Evolutionary conservation across 2,888 invertebrate genomes (phyloP).

Genomic region (Sycophila texana): DNA sequence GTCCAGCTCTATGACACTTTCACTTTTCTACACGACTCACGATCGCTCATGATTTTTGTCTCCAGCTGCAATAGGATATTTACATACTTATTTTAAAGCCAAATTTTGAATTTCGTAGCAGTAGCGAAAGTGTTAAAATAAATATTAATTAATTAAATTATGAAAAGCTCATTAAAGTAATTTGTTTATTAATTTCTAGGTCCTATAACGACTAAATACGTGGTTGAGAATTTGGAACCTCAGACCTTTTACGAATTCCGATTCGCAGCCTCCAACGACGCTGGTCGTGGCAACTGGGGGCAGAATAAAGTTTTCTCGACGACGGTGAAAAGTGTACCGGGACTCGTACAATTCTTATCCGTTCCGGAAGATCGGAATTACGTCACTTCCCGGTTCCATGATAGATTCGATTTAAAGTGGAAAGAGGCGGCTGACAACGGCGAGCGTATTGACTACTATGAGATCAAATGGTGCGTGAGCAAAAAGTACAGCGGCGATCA

Average conservation of each 20-base stretch:
- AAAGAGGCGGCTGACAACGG: constrained; percentile 92
- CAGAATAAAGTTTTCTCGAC: constrained; percentile 82
- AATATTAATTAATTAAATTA: neutral
- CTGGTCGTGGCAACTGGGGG: constrained; percentile 87
- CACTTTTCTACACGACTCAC: too few species aligned
- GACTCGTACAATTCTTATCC: constrained; percentile 82
- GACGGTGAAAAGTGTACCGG: constrained; percentile 86
- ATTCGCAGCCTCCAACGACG: constrained; percentile 90
- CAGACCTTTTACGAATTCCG: constrained; percentile 88
- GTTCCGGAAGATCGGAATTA: constrained; percentile 72
- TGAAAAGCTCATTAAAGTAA: neutral
- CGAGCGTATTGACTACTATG: constrained; percentile 89
- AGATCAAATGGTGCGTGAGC: constrained; percentile 87
- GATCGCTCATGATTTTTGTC: too few species aligned
- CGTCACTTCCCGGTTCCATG: constrained; percentile 81
- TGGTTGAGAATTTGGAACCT: constrained; percentile 87
- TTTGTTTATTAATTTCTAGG: constrained; percentile 71
- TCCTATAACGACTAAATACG: constrained; percentile 80
- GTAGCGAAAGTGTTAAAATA: neutral
- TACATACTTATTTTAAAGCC: neutral
- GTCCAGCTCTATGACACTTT: constrained; percentile 52
- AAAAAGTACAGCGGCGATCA: constrained; percentile 82
- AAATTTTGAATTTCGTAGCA: neutral
- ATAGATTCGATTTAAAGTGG: constrained; percentile 90
- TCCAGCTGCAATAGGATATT: too few species aligned